A percentile compares a stretch with the other conserved stretches of the same genome.
Conservation (phyloP, 2,797 vertebrate genomes). For the Tokudaia tokunoshimensis region DNA sequence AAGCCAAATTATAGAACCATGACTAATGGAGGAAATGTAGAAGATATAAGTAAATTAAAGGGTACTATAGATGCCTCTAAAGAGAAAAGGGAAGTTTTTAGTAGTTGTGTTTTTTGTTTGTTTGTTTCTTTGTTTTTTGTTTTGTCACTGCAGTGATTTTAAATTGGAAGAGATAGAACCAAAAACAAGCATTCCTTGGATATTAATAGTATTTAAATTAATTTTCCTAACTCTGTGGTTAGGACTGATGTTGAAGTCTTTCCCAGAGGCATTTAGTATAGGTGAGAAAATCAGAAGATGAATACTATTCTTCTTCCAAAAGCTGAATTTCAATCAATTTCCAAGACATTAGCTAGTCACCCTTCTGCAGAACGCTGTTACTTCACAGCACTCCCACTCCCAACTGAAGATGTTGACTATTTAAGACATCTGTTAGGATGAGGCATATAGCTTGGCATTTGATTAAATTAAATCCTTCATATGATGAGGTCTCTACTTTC, state of each 20-base stretch:
- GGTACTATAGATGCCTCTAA: not conserved
- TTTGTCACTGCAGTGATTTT: not conserved
- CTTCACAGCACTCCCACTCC: not conserved
- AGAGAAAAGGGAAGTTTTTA: not conserved
- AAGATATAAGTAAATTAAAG: not conserved
- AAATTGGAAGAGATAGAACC: not conserved
- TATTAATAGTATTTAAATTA: not conserved
- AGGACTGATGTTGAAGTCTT: not conserved
- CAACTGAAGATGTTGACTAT: not conserved
- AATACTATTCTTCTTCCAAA: not conserved
- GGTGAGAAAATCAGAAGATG: not conserved
- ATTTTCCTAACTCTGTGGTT: not conserved
- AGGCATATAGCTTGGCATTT: not conserved
- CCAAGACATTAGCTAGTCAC: not conserved
- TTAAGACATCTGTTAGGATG: not conserved
- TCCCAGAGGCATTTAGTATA: not conserved
- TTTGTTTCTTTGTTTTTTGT: not conserved
- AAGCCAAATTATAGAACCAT: not conserved
- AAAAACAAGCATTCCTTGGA: not conserved
- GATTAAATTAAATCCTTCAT: not conserved
- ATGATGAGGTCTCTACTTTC: not conserved
- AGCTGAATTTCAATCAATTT: not conserved
- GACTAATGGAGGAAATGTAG: not conserved
- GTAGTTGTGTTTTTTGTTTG: not conserved
- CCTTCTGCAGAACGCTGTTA: not conserved